These are phyloP conservation scores for Bufotes viridis DNA, from an alignment of 2,797 vertebrate genomes.

Conservation along the genomic window DNA sequence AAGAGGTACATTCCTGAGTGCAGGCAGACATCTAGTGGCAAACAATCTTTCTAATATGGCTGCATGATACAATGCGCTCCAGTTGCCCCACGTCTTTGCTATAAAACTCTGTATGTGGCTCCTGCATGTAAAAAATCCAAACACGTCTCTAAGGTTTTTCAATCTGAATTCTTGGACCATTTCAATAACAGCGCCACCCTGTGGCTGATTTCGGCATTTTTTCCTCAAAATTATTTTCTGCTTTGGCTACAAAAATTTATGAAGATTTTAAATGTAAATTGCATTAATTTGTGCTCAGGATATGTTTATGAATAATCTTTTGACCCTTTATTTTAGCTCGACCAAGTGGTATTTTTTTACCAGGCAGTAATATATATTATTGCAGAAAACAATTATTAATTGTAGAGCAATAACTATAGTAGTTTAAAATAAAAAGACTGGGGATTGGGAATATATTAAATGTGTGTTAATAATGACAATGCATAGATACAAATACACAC, in stretches of 20 bases:
- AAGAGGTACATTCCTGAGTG: neutral
- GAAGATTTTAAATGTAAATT: neutral
- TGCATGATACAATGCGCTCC: neutral
- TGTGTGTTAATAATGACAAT: neutral
- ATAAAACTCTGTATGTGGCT: slow-evolving; percentile 33
- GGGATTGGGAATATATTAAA: too few relatives aligned
- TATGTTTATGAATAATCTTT: neutral
- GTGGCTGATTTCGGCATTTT: slow-evolving; percentile 34
- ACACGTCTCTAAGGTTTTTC: neutral
- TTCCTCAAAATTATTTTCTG: neutral
- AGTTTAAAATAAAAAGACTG: neutral
- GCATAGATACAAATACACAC: neutral
- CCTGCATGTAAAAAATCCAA: slow-evolving; percentile 11
- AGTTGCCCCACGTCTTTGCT: neutral
- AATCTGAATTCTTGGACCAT: slow-evolving; percentile 31
- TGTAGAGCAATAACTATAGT: neutral
- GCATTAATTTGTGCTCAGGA: neutral
- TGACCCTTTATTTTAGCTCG: neutral
- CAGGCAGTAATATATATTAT: neutral
- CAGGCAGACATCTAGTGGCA: neutral
- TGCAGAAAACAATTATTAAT: neutral
- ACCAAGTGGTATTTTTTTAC: neutral
- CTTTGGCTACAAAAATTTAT: neutral
- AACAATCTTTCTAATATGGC: neutral
- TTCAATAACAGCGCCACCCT: slow-evolving; percentile 39